Percentiles rank a stretch among this genome's conserved stretches.
Conservation (phyloP, 2,113 vertebrate species). For the Lipophrys pholis region DNA sequence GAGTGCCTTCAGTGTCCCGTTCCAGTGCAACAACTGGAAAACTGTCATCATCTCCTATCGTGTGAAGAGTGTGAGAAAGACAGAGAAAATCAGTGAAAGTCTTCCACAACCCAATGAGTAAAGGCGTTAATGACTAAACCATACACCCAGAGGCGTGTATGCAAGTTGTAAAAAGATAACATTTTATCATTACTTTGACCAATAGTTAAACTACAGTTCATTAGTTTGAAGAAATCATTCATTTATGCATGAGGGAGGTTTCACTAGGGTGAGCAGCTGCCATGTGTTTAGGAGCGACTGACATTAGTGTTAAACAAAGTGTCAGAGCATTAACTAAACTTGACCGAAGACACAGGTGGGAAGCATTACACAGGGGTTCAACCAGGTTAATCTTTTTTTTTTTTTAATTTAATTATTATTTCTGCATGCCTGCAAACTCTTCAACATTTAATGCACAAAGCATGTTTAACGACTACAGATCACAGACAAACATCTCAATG, state of each 20-base stretch:
- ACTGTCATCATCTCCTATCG: constrained; percentile 90
- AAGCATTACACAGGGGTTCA: constrained; percentile 7
- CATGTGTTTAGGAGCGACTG: constrained; percentile 27
- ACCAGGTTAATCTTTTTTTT: too few species aligned
- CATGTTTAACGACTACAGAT: too few species aligned
- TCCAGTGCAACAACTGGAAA: constrained; percentile 92
- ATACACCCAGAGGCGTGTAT: constrained; percentile 20
- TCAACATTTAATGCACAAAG: neutral
- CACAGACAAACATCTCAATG: neutral
- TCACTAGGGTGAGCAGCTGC: constrained; percentile 45
- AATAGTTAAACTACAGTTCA: constrained; percentile 28
- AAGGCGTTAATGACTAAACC: constrained; percentile 22
- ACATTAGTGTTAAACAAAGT: constrained; percentile 42
- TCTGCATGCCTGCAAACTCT: neutral
- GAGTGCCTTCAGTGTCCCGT: constrained; percentile 88
- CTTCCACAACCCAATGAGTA: neutral
- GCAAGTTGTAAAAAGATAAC: constrained; percentile 24
- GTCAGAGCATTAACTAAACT: constrained; percentile 21
- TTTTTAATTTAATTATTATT: neutral
- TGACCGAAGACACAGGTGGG: constrained; percentile 46
- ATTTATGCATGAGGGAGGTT: constrained; percentile 14
- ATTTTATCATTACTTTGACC: neutral
- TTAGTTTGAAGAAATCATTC: constrained; percentile 46
- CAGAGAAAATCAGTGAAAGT: neutral
- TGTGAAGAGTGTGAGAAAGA: constrained; percentile 44